Conservation (phyloP, 2,888 invertebrate genomes). For the Gandaritis pyraliata region DNA sequence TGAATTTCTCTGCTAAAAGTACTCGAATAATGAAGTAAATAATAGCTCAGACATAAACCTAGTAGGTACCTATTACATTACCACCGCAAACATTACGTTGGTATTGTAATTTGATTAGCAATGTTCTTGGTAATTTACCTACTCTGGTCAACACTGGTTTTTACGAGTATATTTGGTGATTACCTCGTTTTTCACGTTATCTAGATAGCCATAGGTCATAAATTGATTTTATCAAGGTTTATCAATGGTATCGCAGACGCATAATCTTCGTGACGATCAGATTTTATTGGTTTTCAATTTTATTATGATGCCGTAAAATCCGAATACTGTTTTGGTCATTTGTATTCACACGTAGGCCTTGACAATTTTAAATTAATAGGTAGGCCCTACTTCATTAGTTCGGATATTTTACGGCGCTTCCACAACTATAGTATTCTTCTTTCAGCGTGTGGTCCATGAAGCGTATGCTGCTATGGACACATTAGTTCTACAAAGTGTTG, state of each 20-base stretch:
- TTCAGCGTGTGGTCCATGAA: slow-evolving; percentile 74
- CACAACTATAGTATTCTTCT: slow-evolving; percentile 12
- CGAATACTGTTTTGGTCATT: neutral
- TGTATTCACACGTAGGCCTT: neutral
- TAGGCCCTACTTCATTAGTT: too few species aligned
- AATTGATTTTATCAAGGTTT: slow-evolving; percentile 5
- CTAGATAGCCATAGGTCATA: slow-evolving; percentile 8
- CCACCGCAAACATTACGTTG: too few species aligned
- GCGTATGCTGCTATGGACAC: slow-evolving; percentile 75
- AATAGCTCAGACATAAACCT: too few species aligned
- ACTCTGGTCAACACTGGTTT: neutral
- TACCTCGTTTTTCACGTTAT: neutral
- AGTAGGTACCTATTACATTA: too few species aligned
- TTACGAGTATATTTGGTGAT: slow-evolving; percentile 1
- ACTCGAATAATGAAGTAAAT: too few species aligned
- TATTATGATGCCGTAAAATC: slow-evolving; percentile 6
- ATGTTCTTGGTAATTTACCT: neutral
- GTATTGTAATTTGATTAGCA: neutral
- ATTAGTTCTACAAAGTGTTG: slow-evolving; percentile 62
- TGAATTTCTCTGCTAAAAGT: too few species aligned
- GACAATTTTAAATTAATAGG: neutral
- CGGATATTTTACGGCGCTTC: too few species aligned
- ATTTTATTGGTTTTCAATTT: slow-evolving; percentile 9
- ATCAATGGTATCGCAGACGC: slow-evolving; percentile 10
- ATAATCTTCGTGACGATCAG: slow-evolving; percentile 4